These are phyloP conservation scores for Timema podura DNA, from an alignment of 2,888 invertebrate species.

Conservation along the genomic window DNA sequence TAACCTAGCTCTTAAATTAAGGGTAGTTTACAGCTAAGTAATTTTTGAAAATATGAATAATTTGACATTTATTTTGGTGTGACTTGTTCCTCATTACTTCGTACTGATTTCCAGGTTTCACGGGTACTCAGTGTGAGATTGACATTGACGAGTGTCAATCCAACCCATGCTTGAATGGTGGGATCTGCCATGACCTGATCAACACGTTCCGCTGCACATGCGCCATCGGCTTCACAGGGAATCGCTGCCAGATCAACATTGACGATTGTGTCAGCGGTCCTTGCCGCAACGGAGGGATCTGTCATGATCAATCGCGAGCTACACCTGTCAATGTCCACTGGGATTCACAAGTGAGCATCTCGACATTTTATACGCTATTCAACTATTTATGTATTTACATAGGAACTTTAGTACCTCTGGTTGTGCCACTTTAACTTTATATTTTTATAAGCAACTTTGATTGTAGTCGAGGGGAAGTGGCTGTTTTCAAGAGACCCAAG, in stretches of 20 bases:
- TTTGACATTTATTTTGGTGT: too few species aligned
- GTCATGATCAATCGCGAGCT: conserved; percentile 87
- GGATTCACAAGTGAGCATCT: conserved; percentile 69
- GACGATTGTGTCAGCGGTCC: conserved; percentile 86
- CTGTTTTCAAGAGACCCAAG: too few species aligned
- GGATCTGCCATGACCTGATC: conserved; percentile 80
- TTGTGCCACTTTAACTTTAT: too few species aligned
- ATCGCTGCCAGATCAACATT: conserved; percentile 83
- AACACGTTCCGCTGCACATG: conserved; percentile 86
- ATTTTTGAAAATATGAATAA: too few species aligned
- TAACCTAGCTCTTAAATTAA: too few species aligned
- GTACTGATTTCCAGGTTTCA: conserved; percentile 77
- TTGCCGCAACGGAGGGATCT: conserved; percentile 84
- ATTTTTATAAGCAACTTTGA: too few species aligned
- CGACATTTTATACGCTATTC: neutral
- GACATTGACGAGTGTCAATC: conserved; percentile 88
- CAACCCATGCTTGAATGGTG: conserved; percentile 82
- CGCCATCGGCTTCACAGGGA: conserved; percentile 80
- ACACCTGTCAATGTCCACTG: conserved; percentile 86
- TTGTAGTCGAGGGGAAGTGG: too few species aligned
- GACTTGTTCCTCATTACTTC: too few species aligned
- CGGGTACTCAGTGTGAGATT: conserved; percentile 85
- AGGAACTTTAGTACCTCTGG: too few species aligned
- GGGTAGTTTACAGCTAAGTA: too few species aligned
- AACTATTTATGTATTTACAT: too few species aligned